Evolutionary conservation across 2,888 invertebrate species (phyloP).

Genomic region (Acanthosepion lycidas): DNA sequence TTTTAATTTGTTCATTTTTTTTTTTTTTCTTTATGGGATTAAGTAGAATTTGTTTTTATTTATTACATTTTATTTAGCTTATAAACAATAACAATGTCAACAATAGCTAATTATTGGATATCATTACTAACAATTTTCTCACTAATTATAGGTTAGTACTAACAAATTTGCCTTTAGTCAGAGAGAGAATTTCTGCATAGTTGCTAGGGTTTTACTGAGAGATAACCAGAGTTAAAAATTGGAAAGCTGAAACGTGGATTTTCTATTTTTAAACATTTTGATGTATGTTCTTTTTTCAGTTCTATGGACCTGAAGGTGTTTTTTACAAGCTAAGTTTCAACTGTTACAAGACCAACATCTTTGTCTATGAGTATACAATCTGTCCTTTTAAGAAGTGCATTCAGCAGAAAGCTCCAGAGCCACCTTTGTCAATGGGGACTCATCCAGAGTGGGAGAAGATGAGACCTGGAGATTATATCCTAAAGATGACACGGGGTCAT

Average conservation of each 20-base stretch:
- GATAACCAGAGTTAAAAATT: too few species aligned
- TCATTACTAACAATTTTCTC: too few species aligned
- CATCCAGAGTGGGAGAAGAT: slow-evolving; percentile 58
- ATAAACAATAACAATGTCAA: too few species aligned
- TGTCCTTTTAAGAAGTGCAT: slow-evolving; percentile 69
- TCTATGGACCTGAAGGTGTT: slow-evolving; percentile 67
- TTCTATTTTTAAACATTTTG: not conserved
- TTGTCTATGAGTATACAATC: slow-evolving; percentile 65
- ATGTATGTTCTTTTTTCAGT: slow-evolving; percentile 55
- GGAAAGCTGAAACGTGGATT: not conserved
- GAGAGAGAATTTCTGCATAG: too few species aligned
- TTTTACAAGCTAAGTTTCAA: slow-evolving; percentile 65
- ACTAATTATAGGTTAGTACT: too few species aligned
- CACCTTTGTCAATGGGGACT: slow-evolving; percentile 57
- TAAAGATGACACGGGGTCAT: slow-evolving; percentile 67
- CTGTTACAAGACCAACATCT: slow-evolving; percentile 60
- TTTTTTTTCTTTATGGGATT: not conserved
- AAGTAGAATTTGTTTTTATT: too few species aligned
- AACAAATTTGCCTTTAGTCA: too few species aligned
- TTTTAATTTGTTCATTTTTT: not conserved
- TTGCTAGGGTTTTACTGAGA: too few species aligned
- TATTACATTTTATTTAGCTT: too few species aligned
- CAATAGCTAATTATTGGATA: too few species aligned
- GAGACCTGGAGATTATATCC: slow-evolving; percentile 56
- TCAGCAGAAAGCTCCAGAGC: slow-evolving; percentile 58